Evolutionary conservation across 2,113 vertebrate species (phyloP).

Genomic region (Gallinago jamesoni): DNA sequence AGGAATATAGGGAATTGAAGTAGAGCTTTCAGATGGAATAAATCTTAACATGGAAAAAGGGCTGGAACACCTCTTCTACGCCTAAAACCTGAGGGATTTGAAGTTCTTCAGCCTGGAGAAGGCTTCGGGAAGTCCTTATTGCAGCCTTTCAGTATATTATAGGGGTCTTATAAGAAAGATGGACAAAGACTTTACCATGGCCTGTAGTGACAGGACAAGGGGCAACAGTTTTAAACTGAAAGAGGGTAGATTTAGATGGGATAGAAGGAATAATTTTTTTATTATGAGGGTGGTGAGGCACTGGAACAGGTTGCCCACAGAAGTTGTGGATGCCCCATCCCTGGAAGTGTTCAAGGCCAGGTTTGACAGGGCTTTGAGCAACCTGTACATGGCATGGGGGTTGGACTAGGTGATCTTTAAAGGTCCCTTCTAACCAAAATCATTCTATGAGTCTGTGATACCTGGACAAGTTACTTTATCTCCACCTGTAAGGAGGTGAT

Average conservation of each 20-base stretch:
- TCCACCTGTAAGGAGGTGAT: background rate
- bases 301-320: background rate
- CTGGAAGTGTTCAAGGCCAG: background rate
- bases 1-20: background rate
- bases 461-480: background rate
- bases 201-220: background rate
- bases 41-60: background rate
- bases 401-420: background rate
- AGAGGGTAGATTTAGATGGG: background rate
- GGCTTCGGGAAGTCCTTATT: background rate
- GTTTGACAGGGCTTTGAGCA: background rate
- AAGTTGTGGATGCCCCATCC: background rate
- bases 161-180: background rate
- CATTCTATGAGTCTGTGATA: background rate
- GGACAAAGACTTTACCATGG: background rate
- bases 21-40: background rate
- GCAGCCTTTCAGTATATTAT: fast-evolving
- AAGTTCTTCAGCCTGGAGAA: background rate
- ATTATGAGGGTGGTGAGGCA: background rate
- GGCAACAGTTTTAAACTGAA: background rate
- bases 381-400: fast-evolving
- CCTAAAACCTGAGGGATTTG: background rate
- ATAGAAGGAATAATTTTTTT: background rate
- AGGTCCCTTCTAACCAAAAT: background rate
- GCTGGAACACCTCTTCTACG: background rate